Evolutionary conservation across 1,140 invertebrate species (phyloP).

Genomic region (Pseudomyrmex flavicornis): DNA sequence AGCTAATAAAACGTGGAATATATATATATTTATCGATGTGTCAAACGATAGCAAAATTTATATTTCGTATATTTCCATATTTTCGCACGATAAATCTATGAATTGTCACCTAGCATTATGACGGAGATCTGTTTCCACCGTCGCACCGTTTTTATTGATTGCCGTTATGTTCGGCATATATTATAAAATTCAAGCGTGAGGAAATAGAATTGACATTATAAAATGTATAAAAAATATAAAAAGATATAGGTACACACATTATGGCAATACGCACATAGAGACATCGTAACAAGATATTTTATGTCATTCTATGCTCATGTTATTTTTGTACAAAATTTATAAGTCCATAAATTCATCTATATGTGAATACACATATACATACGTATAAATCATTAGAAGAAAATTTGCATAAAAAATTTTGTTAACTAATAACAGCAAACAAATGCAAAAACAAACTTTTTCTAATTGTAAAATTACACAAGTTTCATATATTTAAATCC

Average conservation of each 20-base stretch:
- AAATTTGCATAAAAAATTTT: constrained; percentile 41
- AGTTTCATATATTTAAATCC: not conserved
- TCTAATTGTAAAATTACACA: constrained; percentile 1
- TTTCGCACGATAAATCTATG: constrained; percentile 14
- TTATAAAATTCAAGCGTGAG: constrained; percentile 6
- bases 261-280: constrained; percentile 1
- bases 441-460: constrained; percentile 9
- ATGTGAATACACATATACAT: not conserved
- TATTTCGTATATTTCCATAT: constrained; percentile 1
- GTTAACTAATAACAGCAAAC: constrained; percentile 31
- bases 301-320: constrained; percentile 3
- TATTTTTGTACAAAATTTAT: constrained; percentile 32
- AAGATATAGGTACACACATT: not conserved
- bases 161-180: not conserved
- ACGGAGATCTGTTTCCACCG: constrained; percentile 3
- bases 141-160: constrained; percentile 34
- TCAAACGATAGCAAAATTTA: constrained; percentile 13
- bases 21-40: not conserved
- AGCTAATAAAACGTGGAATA: not conserved
- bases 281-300: constrained; percentile 40
- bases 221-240: constrained; percentile 42
- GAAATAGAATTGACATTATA: constrained; percentile 34
- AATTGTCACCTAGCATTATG: constrained; percentile 33
- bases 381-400: not conserved
- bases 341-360: constrained; percentile 34